phyloP scores from a whole-genome alignment of 2,888 invertebrate genomes.

The Tenthredo livida region DNA sequence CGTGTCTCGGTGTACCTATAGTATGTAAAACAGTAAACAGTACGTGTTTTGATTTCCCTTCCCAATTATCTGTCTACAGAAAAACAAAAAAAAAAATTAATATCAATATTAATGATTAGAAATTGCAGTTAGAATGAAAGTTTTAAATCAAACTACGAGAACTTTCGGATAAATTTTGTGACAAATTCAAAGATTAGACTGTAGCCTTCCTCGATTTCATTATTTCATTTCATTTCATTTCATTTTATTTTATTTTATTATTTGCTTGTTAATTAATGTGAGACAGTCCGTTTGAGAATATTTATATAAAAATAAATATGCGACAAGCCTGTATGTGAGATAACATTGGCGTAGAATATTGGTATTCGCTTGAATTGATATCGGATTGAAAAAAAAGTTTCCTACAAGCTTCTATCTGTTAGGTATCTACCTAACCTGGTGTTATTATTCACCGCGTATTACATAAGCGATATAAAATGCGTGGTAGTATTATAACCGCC shows the following conservation, averaged over 20 bases:
- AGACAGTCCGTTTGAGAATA: not conserved
- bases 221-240: too few species aligned
- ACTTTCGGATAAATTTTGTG: too few species aligned
- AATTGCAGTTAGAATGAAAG: too few species aligned
- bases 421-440: not conserved
- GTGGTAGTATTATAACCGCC: not conserved
- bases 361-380: not conserved
- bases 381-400: not conserved
- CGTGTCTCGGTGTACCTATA: not conserved
- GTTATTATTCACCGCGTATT: slow-evolving; percentile 17
- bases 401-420: not conserved
- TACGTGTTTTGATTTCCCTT: slow-evolving; percentile 1
- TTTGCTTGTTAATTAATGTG: too few species aligned
- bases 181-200: too few species aligned
- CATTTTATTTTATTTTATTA: too few species aligned
- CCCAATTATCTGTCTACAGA: not conserved
- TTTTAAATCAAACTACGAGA: too few species aligned
- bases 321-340: not conserved
- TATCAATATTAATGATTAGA: too few species aligned
- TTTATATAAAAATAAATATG: not conserved
- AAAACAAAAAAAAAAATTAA: not conserved
- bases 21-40: slow-evolving; percentile 1
- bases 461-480: slow-evolving; percentile 11
- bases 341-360: not conserved
- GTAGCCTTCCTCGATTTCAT: too few species aligned